A percentile compares a stretch with the other conserved stretches of the same genome.
These are phyloP conservation scores for Balaenoptera acutorostrata DNA, from an alignment of 2,113 vertebrate species.

Conservation along the genomic window DNA sequence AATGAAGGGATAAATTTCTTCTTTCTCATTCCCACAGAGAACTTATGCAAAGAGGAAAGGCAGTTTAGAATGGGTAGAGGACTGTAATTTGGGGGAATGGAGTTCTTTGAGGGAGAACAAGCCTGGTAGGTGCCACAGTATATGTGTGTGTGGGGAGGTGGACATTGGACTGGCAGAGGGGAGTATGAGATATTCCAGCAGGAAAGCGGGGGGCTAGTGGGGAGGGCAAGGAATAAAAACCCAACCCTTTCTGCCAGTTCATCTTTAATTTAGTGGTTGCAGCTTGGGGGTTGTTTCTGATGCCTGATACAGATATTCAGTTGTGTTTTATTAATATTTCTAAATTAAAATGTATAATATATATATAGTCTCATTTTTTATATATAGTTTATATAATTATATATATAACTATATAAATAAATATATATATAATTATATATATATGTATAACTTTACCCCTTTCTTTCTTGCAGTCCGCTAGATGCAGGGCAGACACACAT, in stretches of 20 bases:
- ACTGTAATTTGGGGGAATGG: neutral
- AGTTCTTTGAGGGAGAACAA: neutral
- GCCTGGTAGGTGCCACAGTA: neutral
- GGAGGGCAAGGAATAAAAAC: neutral
- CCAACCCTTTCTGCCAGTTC: neutral
- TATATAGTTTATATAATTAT: neutral
- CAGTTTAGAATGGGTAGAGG: neutral
- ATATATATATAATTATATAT: neutral
- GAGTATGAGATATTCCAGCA: neutral
- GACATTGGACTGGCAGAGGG: neutral
- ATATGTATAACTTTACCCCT: neutral
- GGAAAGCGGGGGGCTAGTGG: neutral
- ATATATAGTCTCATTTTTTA: neutral
- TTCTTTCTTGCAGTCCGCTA: neutral
- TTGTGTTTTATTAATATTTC: neutral
- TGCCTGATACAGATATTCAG: neutral
- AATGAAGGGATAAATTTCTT: neutral
- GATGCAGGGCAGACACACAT: conserved; percentile 59
- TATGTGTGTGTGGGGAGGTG: neutral
- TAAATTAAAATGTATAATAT: conserved; percentile 15
- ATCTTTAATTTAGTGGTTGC: neutral
- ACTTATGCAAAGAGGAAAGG: neutral
- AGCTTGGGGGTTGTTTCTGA: neutral
- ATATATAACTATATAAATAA: neutral
- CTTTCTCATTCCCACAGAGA: neutral